A percentile compares a stretch with the other conserved stretches of the same genome.
Evolutionary conservation across 2,797 vertebrate genomes (phyloP).

Genomic region (Odontamblyopus rebecca): DNA sequence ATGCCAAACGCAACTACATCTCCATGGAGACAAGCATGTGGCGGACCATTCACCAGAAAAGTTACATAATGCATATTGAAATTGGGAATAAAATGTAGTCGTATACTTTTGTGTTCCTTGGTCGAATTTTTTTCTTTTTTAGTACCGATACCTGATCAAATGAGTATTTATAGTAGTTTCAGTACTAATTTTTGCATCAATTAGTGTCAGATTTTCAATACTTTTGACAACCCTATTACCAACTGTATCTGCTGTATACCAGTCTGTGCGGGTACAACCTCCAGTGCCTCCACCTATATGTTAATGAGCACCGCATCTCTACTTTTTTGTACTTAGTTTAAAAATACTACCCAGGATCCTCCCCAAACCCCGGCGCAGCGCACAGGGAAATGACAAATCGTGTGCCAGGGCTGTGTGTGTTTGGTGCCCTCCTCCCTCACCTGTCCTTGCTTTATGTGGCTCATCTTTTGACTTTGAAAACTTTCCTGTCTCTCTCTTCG

Average conservation of each 20-base stretch:
- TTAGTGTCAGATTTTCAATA: too few species aligned
- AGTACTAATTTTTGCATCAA: too few species aligned
- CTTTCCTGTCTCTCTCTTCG: constrained; percentile 35
- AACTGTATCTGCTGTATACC: not conserved
- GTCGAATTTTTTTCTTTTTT: too few species aligned
- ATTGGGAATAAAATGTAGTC: too few species aligned
- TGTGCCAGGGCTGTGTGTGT: constrained; percentile 23
- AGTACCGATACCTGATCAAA: too few species aligned
- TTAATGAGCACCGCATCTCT: not conserved
- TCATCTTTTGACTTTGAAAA: constrained; percentile 61
- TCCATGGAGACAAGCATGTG: too few species aligned
- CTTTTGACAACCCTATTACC: too few species aligned
- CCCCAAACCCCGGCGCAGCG: not conserved
- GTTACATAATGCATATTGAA: too few species aligned
- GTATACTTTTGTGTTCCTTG: too few species aligned
- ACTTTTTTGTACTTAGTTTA: constrained; percentile 7
- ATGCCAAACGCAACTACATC: too few species aligned
- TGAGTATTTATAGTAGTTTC: too few species aligned
- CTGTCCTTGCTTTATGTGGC: constrained; percentile 39
- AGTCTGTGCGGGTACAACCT: not conserved
- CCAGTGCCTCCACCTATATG: not conserved
- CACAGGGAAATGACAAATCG: constrained; percentile 20
- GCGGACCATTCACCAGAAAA: too few species aligned
- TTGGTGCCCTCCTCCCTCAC: constrained; percentile 32
- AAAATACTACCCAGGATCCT: constrained; percentile 12